Base-by-base conservation (phyloP, 2,888 invertebrate genomes). In the Idaea aversata region DNA sequence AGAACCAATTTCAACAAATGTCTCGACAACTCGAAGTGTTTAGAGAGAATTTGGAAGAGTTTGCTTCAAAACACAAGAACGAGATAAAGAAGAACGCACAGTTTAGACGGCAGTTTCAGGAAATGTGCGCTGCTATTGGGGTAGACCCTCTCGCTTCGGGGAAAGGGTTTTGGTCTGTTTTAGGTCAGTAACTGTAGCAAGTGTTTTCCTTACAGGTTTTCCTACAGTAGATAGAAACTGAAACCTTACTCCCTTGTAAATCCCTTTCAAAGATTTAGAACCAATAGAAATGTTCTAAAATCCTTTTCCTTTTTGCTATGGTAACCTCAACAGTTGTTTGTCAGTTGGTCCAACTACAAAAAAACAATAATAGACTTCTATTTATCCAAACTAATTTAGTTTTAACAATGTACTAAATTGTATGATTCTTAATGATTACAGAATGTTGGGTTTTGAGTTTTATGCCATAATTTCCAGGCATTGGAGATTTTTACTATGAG, bases 401-500 rank as follows among this genome's bases (percentile, higher is more conserved):
- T n/a, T n/a, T n/a, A n/a, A n/a, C n/a, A n/a, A n/a, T n/a, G n/a
- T n/a, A n/a, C n/a, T n/a, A n/a, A n/a, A n/a, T n/a, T n/a, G n/a
- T n/a, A n/a, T n/a, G n/a, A n/a, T n/a, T n/a, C n/a, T n/a, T n/a
- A n/a, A n/a, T n/a, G n/a, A n/a, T n/a, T n/a, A n/a, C n/a, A n/a
- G n/a, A n/a, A n/a, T n/a, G n/a, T n/a, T n/a, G n/a, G n/a, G n/a
- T n/a, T n/a, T n/a, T n/a, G n/a, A n/a, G n/a, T n/a, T n/a, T n/a
- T 36, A 34, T 34, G 4, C 10, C 36, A 83, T 83, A 15, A 10
- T 47, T 47, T 47, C 47, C 73, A 93, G 97, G 99, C n/a, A 98
- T 99, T 79, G 99, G 99, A 47, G 99, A 99, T 84, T 99, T 99
- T 86, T 99, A 99, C 85, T 99, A 99, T 83, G 99, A 99, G 88